Evolutionary conservation across 2,113 vertebrate genomes (phyloP).

Genomic region (Capreolus pygargus): DNA sequence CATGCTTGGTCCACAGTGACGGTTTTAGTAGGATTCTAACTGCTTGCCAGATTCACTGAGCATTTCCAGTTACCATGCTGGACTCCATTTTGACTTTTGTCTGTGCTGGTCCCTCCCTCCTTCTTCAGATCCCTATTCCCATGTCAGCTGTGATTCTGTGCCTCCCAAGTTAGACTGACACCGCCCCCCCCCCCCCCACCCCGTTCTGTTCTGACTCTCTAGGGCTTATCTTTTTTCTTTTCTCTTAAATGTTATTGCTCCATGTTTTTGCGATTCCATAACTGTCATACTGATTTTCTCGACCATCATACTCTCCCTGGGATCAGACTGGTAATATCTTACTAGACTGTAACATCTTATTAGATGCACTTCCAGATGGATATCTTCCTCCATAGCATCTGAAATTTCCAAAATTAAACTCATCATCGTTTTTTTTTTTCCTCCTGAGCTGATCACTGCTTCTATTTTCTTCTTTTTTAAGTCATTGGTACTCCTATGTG

Average conservation of each 20-base stretch:
- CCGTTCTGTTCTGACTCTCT: neutral
- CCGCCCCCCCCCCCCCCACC: neutral
- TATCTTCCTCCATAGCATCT: neutral
- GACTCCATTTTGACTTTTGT: neutral
- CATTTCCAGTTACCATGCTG: neutral
- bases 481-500: neutral
- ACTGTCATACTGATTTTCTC: neutral
- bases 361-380: neutral
- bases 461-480: neutral
- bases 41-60: neutral
- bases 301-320: neutral
- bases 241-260: neutral
- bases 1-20: neutral
- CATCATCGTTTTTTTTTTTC: neutral
- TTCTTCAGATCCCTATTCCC: neutral
- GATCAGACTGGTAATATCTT: neutral
- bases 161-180: neutral
- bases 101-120: neutral
- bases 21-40: neutral
- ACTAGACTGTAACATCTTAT: neutral
- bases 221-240: neutral
- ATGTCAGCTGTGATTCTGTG: neutral
- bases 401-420: neutral
- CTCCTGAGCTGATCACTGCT: neutral
- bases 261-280: neutral